These are phyloP conservation scores for Tridacna gigas DNA, from an alignment of 2,888 invertebrate species.

Conservation along the genomic window DNA sequence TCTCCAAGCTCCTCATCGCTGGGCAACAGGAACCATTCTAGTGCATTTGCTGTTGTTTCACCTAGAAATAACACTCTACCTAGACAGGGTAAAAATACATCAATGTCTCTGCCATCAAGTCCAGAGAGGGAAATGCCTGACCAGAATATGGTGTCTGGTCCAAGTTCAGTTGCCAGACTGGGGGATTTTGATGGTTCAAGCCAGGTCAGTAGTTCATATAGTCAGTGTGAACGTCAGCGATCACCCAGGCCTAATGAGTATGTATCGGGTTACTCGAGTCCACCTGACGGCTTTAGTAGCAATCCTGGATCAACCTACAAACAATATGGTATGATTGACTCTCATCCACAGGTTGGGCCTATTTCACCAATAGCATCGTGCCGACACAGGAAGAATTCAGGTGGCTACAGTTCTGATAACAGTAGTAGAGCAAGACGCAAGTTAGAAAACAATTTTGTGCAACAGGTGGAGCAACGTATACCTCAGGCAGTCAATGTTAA, in stretches of 20 bases:
- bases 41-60: slow-evolving; percentile 78
- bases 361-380: slow-evolving; percentile 39
- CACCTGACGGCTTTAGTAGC: slow-evolving; percentile 44
- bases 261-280: slow-evolving; percentile 60
- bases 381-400: slow-evolving; percentile 61
- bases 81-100: slow-evolving; percentile 65
- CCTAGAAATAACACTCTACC: slow-evolving; percentile 77
- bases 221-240: slow-evolving; percentile 56
- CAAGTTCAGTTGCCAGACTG: slow-evolving; percentile 73
- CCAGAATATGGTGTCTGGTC: slow-evolving; percentile 63
- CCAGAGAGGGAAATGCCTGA: slow-evolving; percentile 59
- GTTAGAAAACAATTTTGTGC: slow-evolving; percentile 67
- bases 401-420: slow-evolving; percentile 75
- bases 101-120: slow-evolving; percentile 49
- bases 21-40: slow-evolving; percentile 69
- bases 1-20: slow-evolving; percentile 76
- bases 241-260: slow-evolving; percentile 57
- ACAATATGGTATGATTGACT: slow-evolving; percentile 71
- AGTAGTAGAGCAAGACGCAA: slow-evolving; percentile 69
- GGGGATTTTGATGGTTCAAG: slow-evolving; percentile 80
- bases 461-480: slow-evolving; percentile 72
- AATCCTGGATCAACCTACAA: slow-evolving; percentile 62
- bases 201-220: slow-evolving; percentile 70
- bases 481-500: slow-evolving; percentile 59
- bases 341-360: slow-evolving; percentile 38